Base-by-base conservation (phyloP, 92 coral and sea anemone species). In the Bergia puertoricense region DNA sequence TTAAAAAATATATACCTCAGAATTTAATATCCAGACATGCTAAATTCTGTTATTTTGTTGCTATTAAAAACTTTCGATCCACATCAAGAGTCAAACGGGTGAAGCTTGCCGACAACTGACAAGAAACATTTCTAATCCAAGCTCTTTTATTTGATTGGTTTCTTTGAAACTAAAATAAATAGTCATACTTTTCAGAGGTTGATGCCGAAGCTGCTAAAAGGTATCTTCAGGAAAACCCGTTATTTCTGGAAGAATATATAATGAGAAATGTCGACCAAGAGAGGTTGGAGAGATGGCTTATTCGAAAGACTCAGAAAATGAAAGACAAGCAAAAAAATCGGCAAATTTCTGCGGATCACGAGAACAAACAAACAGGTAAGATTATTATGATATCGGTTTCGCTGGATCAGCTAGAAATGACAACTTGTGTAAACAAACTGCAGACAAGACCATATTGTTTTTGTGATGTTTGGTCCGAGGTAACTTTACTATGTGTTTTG, bases 191-290 rank as follows among this genome's bases (percentile, higher is more conserved):
- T 88, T 74, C 86, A 94, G 94, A 89, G 84, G 50, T 95, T 18
- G 98, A 97, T 69, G 93, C 94, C 42, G 99, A 97, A 22, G 90
- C 89, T 66, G 96, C 93, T 42, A 86, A 94, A 46, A 92, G 77
- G 41, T 97, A 90, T 77, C 96, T 97, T 18, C 97, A 93, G 48
- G 86, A 93, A 30, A 92, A 95, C 76, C 99, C 98, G 20, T 90
- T 94, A 91, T 97, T 97, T 86, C 77, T 97, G 87, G 99, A 97
- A 48, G 94, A 97, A 45, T 97, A 92, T 82, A 98, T 95, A 20
- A 94, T 97, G 98, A 95, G 90, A 74, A 88, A 94, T 81, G 98
- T 95, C 16, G 98, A 97, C 73, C 97, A 94, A 84, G 98, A 95
- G 48, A 88, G 98, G 42, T 87, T 97, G 20, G 99, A 97, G 69